Percentiles rank a stretch among this genome's conserved stretches.
Evolutionary conservation across 2,888 invertebrate genomes (phyloP).

Genomic region (Strigamia crassipes): DNA sequence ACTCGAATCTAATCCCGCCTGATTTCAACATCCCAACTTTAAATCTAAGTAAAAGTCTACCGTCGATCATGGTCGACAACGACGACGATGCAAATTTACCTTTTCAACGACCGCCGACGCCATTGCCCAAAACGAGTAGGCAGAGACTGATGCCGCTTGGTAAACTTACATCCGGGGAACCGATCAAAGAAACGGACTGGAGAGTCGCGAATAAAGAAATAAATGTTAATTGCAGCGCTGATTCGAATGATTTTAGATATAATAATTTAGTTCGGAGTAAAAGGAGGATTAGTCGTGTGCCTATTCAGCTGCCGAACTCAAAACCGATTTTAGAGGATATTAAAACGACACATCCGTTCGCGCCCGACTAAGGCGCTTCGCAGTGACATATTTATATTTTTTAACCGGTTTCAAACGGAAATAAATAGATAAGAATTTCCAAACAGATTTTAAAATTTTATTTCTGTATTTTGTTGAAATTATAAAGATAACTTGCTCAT

Average conservation of each 20-base stretch:
- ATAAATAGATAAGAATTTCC: not conserved
- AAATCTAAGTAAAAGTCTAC: not conserved
- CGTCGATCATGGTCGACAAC: not conserved
- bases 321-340: not conserved
- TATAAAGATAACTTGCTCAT: not conserved
- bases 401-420: too few relatives aligned
- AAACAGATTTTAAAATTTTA: not conserved
- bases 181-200: not conserved
- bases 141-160: not conserved
- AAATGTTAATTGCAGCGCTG: not conserved
- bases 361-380: not conserved
- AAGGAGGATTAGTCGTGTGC: not conserved
- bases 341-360: not conserved
- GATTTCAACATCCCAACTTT: not conserved
- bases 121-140: not conserved
- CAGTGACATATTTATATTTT: not conserved
- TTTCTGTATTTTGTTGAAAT: not conserved
- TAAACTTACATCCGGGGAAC: not conserved
- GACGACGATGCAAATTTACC: not conserved
- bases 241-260: not conserved
- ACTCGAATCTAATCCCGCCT: not conserved
- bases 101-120: not conserved
- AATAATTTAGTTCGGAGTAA: not conserved
- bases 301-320: not conserved
- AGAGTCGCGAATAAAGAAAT: not conserved